A percentile compares a stretch with the other conserved stretches of the same genome.
These are phyloP conservation scores for Anabacerthia variegaticeps DNA, from an alignment of 2,797 vertebrate genomes.

Conservation along the genomic window DNA sequence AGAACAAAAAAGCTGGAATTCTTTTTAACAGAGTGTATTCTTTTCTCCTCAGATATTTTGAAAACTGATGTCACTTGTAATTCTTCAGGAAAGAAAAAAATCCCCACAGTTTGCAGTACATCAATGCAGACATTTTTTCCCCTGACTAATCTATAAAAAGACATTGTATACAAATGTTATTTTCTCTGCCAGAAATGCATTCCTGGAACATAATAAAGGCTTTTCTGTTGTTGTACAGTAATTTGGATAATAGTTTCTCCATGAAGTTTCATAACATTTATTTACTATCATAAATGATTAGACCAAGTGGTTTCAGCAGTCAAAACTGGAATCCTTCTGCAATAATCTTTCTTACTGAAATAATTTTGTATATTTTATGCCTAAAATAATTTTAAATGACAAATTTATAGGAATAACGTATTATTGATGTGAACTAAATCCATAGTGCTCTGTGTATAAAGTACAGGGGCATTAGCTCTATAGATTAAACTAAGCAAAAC, in stretches of 20 bases:
- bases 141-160: slow-evolving; percentile 77
- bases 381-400: slow-evolving; percentile 42
- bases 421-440: not conserved
- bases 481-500: not conserved
- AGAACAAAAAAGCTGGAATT: slow-evolving; percentile 53
- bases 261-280: slow-evolving; percentile 77
- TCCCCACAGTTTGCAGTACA: slow-evolving; percentile 64
- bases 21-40: slow-evolving; percentile 73
- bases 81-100: slow-evolving; percentile 63
- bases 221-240: slow-evolving; percentile 70
- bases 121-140: slow-evolving; percentile 74
- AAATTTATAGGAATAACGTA: not conserved
- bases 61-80: slow-evolving; percentile 78
- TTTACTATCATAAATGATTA: slow-evolving; percentile 69
- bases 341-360: slow-evolving; percentile 38
- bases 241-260: slow-evolving; percentile 76
- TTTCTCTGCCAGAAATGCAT: slow-evolving; percentile 74
- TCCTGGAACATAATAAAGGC: slow-evolving; percentile 68
- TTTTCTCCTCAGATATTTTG: slow-evolving; percentile 71
- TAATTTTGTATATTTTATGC: slow-evolving; percentile 27
- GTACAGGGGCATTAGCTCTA: not conserved
- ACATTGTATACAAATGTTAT: slow-evolving; percentile 69
- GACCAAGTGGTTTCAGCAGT: slow-evolving; percentile 38
- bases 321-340: slow-evolving; percentile 13
- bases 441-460: not conserved